Percentiles rank a stretch among this genome's conserved stretches.
phyloP scores from a whole-genome alignment of 2,113 vertebrate genomes.

The human (Homo sapiens) region DNA sequence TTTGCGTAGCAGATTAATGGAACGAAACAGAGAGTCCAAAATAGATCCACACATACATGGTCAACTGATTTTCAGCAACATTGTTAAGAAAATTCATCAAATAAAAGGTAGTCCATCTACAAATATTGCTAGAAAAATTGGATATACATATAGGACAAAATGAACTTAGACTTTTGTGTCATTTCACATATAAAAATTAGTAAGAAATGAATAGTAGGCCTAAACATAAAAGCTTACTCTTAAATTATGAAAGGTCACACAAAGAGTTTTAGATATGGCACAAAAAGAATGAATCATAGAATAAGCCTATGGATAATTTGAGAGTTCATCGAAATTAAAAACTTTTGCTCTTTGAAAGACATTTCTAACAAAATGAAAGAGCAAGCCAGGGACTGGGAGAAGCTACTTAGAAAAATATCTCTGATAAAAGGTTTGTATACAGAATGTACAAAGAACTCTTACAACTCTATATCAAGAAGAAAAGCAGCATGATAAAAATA shows the following conservation, averaged over 20 bases:
- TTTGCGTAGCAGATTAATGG: not conserved
- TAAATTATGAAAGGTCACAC: not conserved
- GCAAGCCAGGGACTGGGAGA: not conserved
- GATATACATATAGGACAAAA: not conserved
- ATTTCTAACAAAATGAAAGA: not conserved
- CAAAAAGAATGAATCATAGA: not conserved
- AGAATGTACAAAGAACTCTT: not conserved
- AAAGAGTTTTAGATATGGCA: not conserved
- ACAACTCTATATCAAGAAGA: not conserved
- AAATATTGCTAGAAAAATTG: not conserved
- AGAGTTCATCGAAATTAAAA: not conserved
- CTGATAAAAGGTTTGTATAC: not conserved
- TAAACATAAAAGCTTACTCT: not conserved
- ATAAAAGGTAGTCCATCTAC: not conserved
- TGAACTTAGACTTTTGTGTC: not conserved
- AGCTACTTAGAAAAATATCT: not conserved
- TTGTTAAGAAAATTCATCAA: not conserved
- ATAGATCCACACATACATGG: not conserved
- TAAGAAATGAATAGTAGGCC: not conserved
- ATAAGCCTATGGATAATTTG: not conserved
- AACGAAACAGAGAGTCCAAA: not conserved
- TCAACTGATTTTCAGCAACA: not conserved
- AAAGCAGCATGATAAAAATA: not conserved
- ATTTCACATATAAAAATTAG: not conserved
- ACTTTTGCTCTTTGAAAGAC: not conserved